A percentile compares a stretch with the other conserved stretches of the same genome.
These are phyloP conservation scores for Acrossocheilus wenchowensis DNA, from an alignment of 2,797 vertebrate species.

Conservation along the genomic window DNA sequence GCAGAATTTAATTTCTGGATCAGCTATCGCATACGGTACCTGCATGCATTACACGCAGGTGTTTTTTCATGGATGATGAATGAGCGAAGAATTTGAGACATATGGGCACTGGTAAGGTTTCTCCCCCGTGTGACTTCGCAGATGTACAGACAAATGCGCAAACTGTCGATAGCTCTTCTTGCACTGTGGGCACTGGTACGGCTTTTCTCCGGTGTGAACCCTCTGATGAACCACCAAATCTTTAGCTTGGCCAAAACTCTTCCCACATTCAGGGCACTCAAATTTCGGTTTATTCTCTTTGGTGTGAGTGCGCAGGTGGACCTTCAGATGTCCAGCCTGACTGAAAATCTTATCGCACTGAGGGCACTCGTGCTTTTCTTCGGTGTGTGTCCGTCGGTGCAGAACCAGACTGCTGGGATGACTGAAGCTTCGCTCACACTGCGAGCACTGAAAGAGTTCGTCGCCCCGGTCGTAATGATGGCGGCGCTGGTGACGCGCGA, in stretches of 20 bases:
- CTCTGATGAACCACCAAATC: constrained; percentile 51
- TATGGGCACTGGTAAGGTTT: constrained; percentile 50
- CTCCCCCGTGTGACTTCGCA: constrained; percentile 54
- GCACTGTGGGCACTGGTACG: constrained; percentile 55
- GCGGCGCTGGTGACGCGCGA: constrained; percentile 29
- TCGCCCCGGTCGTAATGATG: constrained; percentile 36
- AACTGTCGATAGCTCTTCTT: constrained; percentile 55
- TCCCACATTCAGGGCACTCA: constrained; percentile 52
- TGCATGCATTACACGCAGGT: constrained; percentile 54
- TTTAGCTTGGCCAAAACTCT: constrained; percentile 50
- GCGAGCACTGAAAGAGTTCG: constrained; percentile 45
- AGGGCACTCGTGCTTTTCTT: constrained; percentile 51
- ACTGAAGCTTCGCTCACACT: constrained; percentile 50
- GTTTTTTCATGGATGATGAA: constrained; percentile 53
- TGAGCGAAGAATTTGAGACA: constrained; percentile 53
- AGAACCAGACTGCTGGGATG: constrained; percentile 50
- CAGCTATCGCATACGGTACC: constrained; percentile 3
- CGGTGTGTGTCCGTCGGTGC: constrained; percentile 48
- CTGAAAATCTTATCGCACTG: constrained; percentile 51
- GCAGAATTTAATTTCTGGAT: neutral
- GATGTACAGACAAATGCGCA: constrained; percentile 46
- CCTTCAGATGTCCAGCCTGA: constrained; percentile 53
- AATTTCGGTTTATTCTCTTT: constrained; percentile 45
- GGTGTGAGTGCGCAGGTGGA: constrained; percentile 51
- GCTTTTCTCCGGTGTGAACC: constrained; percentile 56